Percentiles rank a stretch among this genome's conserved stretches.
These are phyloP conservation scores for Scolopax rusticola DNA, from an alignment of 2,797 vertebrate genomes.

Conservation along the genomic window DNA sequence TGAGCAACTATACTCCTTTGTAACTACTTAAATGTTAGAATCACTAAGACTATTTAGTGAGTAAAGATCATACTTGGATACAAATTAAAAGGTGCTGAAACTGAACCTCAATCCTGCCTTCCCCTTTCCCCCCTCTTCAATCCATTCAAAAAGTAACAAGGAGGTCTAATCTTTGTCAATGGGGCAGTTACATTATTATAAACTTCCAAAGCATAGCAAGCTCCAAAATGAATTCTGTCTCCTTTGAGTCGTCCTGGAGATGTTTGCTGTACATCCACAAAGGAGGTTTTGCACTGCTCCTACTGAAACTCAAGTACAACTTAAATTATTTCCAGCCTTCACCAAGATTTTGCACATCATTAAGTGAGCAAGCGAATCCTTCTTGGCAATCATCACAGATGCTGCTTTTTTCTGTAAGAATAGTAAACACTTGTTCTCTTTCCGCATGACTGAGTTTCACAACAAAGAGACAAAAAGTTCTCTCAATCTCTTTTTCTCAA, in stretches of 20 bases:
- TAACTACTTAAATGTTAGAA: neutral
- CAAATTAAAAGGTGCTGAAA: neutral
- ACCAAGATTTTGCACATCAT: slow-evolving; percentile 6
- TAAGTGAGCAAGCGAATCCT: neutral
- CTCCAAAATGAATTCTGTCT: neutral
- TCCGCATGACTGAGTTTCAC: slow-evolving; percentile 31
- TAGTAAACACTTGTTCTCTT: slow-evolving; percentile 48
- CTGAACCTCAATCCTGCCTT: neutral
- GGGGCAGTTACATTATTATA: neutral
- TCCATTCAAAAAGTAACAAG: neutral
- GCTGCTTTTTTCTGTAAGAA: slow-evolving; percentile 30
- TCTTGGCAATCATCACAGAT: slow-evolving; percentile 32
- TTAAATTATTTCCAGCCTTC: slow-evolving; percentile 7
- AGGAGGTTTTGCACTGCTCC: neutral
- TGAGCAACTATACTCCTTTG: neutral
- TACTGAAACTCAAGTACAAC: neutral
- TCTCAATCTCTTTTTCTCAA: neutral
- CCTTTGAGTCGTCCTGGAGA: neutral
- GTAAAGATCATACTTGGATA: neutral
- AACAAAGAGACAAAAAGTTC: slow-evolving; percentile 1
- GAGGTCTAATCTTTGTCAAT: neutral
- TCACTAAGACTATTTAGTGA: neutral
- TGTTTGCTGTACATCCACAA: neutral
- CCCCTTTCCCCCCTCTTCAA: neutral
- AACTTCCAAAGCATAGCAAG: neutral